Conservation (phyloP, 2,113 vertebrate genomes). For the Carollia perspicillata region DNA sequence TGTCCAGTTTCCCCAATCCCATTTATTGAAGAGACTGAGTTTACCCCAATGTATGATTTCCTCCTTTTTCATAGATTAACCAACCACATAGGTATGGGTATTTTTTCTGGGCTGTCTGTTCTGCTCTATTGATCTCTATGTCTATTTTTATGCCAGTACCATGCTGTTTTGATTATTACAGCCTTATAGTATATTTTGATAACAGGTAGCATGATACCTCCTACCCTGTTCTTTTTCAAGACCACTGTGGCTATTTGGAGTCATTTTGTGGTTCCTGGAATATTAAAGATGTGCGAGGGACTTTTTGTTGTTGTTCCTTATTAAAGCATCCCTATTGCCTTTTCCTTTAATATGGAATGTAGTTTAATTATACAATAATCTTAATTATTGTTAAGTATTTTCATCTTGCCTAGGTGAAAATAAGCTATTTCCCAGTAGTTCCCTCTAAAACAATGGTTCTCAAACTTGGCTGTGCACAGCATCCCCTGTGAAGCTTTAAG, state of each 20-base stretch:
- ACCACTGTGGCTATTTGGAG: background rate
- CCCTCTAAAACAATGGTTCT: background rate
- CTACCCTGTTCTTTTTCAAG: background rate
- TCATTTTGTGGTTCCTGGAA: background rate
- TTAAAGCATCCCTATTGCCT: background rate
- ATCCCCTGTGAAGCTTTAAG: slow-evolving; percentile 17
- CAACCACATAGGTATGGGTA: too few relatives aligned
- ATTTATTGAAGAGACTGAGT: background rate
- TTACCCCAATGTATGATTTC: background rate
- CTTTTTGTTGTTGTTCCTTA: background rate
- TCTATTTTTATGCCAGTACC: background rate
- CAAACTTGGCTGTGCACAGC: background rate
- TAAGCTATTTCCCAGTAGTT: background rate
- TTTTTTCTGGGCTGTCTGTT: background rate
- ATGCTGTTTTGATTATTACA: background rate
- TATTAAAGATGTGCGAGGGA: background rate
- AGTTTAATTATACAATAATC: background rate
- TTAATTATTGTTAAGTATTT: background rate
- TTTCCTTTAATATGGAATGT: background rate
- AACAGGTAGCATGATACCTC: background rate
- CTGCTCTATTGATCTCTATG: background rate
- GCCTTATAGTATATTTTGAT: background rate
- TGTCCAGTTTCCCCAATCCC: background rate
- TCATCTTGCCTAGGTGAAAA: background rate
- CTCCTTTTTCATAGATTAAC: background rate